Evolutionary conservation across 2,113 vertebrate genomes (phyloP).

Genomic region (Corydoras maculifer): DNA sequence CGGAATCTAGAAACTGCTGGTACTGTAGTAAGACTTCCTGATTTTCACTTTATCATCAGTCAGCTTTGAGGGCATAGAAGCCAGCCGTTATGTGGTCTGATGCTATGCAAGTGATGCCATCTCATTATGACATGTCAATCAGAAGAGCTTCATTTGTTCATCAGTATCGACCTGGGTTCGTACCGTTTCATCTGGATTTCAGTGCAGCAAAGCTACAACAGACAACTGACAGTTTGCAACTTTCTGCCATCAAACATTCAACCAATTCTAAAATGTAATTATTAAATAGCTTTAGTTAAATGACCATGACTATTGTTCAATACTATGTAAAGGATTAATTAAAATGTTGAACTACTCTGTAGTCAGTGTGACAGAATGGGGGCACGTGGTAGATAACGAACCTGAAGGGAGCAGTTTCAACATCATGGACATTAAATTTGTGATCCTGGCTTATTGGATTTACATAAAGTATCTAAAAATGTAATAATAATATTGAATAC

Average conservation of each 20-base stretch:
- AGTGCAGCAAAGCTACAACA: too few species aligned
- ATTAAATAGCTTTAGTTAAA: background rate
- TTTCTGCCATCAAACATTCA: too few species aligned
- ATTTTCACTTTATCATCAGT: constrained; percentile 17
- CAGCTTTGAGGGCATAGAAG: constrained; percentile 23
- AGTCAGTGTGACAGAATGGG: constrained; percentile 54
- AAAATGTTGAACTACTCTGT: constrained; percentile 15
- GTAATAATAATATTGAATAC: too few species aligned
- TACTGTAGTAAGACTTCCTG: background rate
- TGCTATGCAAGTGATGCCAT: constrained; percentile 33
- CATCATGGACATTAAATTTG: too few species aligned
- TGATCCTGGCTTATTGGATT: background rate
- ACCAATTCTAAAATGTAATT: too few species aligned
- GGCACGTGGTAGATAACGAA: constrained; percentile 52
- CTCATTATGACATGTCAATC: constrained; percentile 45
- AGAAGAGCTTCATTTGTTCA: constrained; percentile 36
- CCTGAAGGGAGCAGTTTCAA: constrained; percentile 35
- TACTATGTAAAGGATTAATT: too few species aligned
- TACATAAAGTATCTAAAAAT: background rate
- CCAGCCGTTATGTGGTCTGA: constrained; percentile 16
- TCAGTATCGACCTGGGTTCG: constrained; percentile 11
- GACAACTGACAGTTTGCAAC: too few species aligned
- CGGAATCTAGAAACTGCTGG: background rate
- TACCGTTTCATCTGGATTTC: constrained; percentile 8
- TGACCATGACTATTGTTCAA: background rate